Evolutionary conservation across 2,113 vertebrate species (phyloP).

Genomic region (Hylia prasina): DNA sequence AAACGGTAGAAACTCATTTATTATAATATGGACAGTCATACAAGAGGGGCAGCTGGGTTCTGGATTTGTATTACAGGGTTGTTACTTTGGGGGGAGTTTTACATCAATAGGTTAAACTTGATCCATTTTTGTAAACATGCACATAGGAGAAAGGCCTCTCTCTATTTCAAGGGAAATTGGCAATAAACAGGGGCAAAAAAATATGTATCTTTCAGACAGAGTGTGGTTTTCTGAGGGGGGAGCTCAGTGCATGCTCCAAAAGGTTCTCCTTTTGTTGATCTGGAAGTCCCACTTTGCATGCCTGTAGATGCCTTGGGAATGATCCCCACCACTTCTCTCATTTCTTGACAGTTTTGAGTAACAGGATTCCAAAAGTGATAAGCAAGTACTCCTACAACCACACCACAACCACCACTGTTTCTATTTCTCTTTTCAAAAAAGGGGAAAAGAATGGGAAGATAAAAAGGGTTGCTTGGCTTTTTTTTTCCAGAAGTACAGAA

Average conservation of each 20-base stretch:
- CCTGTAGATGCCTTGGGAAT: accelerated
- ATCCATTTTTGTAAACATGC: not conserved
- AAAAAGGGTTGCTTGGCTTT: not conserved
- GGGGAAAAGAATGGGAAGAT: not conserved
- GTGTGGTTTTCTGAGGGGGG: not conserved
- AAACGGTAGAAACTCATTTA: constrained; percentile 40
- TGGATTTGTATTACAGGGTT: not conserved
- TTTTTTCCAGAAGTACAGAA: not conserved
- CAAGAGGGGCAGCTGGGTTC: not conserved
- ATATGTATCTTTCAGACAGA: accelerated
- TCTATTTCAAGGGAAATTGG: not conserved
- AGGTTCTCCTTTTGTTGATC: not conserved
- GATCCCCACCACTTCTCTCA: not conserved
- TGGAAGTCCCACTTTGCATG: not conserved
- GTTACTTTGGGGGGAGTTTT: not conserved
- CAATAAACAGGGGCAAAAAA: not conserved
- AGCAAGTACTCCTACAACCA: not conserved
- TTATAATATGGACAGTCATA: accelerated
- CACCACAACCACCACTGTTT: not conserved
- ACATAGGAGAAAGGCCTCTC: not conserved
- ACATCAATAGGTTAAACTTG: not conserved
- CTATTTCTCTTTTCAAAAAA: accelerated
- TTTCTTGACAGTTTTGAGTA: not conserved
- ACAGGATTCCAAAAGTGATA: not conserved
- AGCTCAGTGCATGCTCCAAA: not conserved